phyloP scores from a whole-genome alignment of 2,797 vertebrate genomes.

The Crypturellus tataupa region DNA sequence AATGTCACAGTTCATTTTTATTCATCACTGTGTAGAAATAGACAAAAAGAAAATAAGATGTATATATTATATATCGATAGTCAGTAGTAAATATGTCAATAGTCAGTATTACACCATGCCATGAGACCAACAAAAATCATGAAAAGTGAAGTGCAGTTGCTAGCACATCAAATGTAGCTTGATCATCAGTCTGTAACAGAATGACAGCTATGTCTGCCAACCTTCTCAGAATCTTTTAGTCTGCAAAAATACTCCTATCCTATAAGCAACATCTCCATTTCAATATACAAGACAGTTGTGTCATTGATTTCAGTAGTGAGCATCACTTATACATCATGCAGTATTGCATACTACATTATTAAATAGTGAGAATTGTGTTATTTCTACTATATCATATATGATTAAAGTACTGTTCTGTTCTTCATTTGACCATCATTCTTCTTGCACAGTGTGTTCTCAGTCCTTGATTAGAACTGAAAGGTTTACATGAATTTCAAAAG shows the following conservation, averaged over 20 bases:
- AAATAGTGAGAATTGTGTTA: not conserved
- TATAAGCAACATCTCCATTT: not conserved
- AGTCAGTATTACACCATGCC: not conserved
- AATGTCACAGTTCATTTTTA: conserved; percentile 5
- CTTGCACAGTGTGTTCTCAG: not conserved
- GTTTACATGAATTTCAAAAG: not conserved
- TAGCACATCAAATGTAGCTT: not conserved
- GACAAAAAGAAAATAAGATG: not conserved
- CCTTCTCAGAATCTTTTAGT: not conserved
- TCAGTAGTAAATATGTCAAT: not conserved
- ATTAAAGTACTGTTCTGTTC: not conserved
- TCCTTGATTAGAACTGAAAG: not conserved
- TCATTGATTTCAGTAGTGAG: not conserved
- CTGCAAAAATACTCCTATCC: conserved; percentile 1
- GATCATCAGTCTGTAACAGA: not conserved
- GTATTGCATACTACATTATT: not conserved
- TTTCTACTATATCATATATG: not conserved
- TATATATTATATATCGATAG: not conserved
- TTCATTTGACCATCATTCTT: not conserved
- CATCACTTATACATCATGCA: not conserved
- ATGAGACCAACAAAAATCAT: not conserved
- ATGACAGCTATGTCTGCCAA: not conserved
- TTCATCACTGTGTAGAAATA: conserved; percentile 12
- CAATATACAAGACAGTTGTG: not conserved
- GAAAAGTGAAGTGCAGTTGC: not conserved